Conservation (phyloP, 92 coral and sea anemone genomes). For the Virgularia gustaviana region DNA sequence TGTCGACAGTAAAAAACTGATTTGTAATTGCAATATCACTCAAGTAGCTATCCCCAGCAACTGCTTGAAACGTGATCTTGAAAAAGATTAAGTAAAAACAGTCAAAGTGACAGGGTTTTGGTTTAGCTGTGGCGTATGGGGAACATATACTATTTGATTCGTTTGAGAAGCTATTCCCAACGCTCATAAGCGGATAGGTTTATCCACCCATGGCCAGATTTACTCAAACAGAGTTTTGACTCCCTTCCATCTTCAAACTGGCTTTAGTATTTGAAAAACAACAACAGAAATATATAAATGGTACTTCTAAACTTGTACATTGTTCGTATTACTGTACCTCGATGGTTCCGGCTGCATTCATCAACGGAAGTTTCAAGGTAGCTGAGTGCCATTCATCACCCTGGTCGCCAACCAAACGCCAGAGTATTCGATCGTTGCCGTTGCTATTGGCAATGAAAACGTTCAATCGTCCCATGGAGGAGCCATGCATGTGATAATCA, state of each 20-base stretch:
- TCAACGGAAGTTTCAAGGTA: background rate
- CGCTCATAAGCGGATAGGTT: no score
- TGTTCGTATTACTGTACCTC: background rate
- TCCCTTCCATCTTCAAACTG: no score
- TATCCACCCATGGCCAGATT: no score
- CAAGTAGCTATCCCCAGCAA: conserved; percentile 18
- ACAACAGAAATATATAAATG: background rate
- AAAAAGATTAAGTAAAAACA: no score
- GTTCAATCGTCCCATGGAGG: conserved; percentile 17
- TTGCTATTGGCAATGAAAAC: background rate
- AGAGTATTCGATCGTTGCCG: background rate
- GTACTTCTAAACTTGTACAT: background rate
- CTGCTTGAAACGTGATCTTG: conserved; percentile 6
- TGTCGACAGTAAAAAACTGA: conserved; percentile 7
- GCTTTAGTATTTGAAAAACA: no score
- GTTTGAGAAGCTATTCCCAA: no score
- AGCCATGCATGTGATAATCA: conserved; percentile 21
- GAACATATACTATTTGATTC: no score
- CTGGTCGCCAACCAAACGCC: conserved; percentile 24
- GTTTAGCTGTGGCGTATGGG: no score
- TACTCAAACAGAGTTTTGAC: no score
- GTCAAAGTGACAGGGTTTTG: no score
- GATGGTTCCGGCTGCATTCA: background rate
- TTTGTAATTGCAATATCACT: conserved; percentile 22
- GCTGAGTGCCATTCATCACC: conserved; percentile 12